Base-by-base conservation (phyloP, 2,888 invertebrate species). In the Biston stratarius region DNA sequence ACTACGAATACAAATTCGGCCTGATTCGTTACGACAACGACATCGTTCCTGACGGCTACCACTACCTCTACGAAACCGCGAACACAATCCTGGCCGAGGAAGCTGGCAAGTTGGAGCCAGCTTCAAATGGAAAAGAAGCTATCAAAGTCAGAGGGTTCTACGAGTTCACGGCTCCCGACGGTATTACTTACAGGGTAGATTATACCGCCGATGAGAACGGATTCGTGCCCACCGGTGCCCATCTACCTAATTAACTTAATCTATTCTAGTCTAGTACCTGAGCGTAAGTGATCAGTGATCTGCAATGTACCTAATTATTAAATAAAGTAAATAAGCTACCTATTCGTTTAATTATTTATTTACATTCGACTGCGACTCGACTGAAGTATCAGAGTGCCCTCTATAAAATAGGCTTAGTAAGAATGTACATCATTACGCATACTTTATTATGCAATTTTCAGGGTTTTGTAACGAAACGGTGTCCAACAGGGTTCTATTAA, bases 201-300 rank as follows among this genome's bases (percentile, higher is more conserved):
- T 94, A 94, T 79, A 89, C 85, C 47, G 94, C 94, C 44, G 93
- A 93, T 55, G 93, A 94, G 72, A 92, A 91, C 61, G 94, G 94
- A 24, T 94, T 91, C 80, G 68, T 83, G 0, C 83, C 94, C 5
- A 56, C 69, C 15, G 93, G 91, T 3, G 88, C 82, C 62, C 94
- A 93, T 70, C 76, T 93, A 63, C 93, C 92, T 59, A 65, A 83
- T 51, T 44, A 10, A 60, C 15, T 5, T 45, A 12, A 33, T 14
- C 73, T 78, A 81, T 77, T 78, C 73, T 81, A 83, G 79, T 81
- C 74, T 72, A 60, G 63, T 71, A 67, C 64, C 48, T 61, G 60
- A 71, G 56, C 62, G 15, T 64, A 61, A 67, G 15, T 66, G 53
- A 60, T 62, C 57, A 48, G 59, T 71, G 70, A 52, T 61, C 61